Percentiles rank a stretch among this genome's conserved stretches.
These are phyloP conservation scores for Botia kubotai DNA, from an alignment of 2,797 vertebrate genomes.

Conservation along the genomic window DNA sequence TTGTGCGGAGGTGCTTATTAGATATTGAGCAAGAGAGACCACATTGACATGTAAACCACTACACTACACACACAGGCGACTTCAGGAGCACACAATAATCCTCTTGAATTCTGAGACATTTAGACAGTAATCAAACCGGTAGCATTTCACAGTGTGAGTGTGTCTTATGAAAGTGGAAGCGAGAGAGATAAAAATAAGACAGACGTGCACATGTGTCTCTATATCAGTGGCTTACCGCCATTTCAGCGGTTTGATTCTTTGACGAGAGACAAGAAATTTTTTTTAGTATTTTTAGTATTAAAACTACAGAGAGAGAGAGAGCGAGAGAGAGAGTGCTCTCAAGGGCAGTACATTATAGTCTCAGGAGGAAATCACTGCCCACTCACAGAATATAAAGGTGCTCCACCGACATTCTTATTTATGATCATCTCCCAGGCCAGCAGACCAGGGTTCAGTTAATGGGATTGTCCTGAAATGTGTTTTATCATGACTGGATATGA, in stretches of 20 bases:
- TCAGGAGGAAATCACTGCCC: constrained; percentile 52
- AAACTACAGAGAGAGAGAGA: background rate
- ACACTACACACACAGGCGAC: too few relatives aligned
- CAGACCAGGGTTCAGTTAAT: constrained; percentile 62
- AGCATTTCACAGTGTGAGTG: constrained; percentile 75
- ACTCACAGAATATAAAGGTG: constrained; percentile 51
- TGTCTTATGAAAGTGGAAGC: constrained; percentile 67
- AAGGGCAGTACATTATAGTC: constrained; percentile 15
- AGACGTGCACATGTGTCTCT: background rate
- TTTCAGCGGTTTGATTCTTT: constrained; percentile 10
- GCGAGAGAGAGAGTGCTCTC: background rate
- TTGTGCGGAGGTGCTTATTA: too few relatives aligned
- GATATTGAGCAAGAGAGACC: too few relatives aligned
- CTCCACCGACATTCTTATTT: constrained; percentile 61
- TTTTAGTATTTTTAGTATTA: too few relatives aligned
- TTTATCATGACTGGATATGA: constrained; percentile 62
- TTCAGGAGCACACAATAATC: too few relatives aligned
- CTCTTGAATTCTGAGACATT: too few relatives aligned
- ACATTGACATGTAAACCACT: too few relatives aligned
- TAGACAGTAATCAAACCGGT: too few relatives aligned
- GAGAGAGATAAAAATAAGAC: constrained; percentile 46
- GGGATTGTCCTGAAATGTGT: constrained; percentile 61
- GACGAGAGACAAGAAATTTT: background rate
- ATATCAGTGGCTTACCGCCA: too few relatives aligned
- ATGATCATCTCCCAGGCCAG: constrained; percentile 60